A percentile compares a stretch with the other conserved stretches of the same genome.
Evolutionary conservation across 1,140 invertebrate species (phyloP).

Genomic region (Aphaenogaster rudis): DNA sequence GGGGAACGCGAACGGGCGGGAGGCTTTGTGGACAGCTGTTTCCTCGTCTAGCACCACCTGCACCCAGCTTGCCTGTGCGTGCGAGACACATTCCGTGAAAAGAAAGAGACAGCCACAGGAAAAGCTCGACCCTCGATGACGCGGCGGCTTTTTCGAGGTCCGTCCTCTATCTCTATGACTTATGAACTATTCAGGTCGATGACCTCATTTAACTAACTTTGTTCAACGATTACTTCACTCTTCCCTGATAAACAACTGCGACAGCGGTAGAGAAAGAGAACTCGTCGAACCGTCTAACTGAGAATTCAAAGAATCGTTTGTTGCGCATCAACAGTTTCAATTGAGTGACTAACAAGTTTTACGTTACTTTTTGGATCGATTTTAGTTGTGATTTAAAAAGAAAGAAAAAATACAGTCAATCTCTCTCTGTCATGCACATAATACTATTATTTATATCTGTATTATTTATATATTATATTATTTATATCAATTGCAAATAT

Average conservation of each 20-base stretch:
- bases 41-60: constrained; percentile 79
- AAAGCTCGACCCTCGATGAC: constrained; percentile 32
- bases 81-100: background rate
- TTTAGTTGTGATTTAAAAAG: background rate
- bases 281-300: background rate
- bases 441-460: background rate
- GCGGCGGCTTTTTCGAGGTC: constrained; percentile 29
- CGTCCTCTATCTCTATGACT: background rate
- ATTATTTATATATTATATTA: background rate
- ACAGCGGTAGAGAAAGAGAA: background rate
- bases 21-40: constrained; percentile 78
- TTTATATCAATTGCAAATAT: background rate
- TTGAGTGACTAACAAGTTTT: background rate
- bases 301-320: background rate
- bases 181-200: constrained; percentile 33
- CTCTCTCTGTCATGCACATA: background rate
- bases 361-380: background rate
- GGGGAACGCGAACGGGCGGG: constrained; percentile 8
- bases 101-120: constrained; percentile 15
- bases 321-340: constrained; percentile 24
- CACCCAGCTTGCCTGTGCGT: constrained; percentile 74
- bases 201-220: constrained; percentile 42
- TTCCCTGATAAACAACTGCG: constrained; percentile 8
- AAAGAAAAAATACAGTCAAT: background rate
- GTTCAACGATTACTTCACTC: constrained; percentile 22